A percentile compares a stretch with the other conserved stretches of the same genome.
Conservation (phyloP, 2,797 vertebrate species). For the Poecile montanus region DNA sequence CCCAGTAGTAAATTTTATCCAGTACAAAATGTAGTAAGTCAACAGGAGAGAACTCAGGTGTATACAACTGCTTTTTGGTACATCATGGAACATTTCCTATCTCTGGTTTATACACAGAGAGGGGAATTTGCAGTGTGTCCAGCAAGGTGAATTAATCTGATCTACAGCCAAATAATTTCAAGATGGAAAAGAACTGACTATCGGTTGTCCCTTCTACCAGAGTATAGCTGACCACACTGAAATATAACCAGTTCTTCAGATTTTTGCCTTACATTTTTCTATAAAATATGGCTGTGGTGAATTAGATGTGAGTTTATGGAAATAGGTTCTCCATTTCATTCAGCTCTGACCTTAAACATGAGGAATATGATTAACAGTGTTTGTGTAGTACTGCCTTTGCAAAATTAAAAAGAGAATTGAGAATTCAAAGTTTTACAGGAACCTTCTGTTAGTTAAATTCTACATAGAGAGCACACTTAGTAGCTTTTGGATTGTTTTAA, state of each 20-base stretch:
- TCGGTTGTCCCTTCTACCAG: neutral
- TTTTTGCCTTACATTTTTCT: neutral
- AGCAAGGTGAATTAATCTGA: neutral
- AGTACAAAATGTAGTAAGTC: neutral
- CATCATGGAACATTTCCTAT: neutral
- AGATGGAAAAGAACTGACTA: neutral
- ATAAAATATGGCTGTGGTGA: neutral
- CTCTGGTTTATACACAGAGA: neutral
- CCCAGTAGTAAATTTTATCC: neutral
- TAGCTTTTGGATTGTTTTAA: constrained; percentile 4
- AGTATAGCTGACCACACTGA: neutral
- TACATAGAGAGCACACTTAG: neutral
- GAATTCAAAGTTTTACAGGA: constrained; percentile 21
- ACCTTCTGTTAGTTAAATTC: neutral
- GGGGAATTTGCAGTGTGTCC: neutral
- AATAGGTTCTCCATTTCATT: neutral
- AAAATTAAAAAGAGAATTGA: constrained; percentile 37
- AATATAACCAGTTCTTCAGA: neutral
- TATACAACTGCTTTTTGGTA: neutral
- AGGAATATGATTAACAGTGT: neutral
- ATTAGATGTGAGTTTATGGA: neutral
- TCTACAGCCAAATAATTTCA: neutral
- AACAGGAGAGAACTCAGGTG: neutral
- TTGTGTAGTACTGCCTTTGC: neutral
- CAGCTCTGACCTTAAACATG: neutral